A percentile compares a stretch with the other conserved stretches of the same genome.
phyloP scores from a whole-genome alignment of 2,888 invertebrate species.

The Thymelicus sylvestris region DNA sequence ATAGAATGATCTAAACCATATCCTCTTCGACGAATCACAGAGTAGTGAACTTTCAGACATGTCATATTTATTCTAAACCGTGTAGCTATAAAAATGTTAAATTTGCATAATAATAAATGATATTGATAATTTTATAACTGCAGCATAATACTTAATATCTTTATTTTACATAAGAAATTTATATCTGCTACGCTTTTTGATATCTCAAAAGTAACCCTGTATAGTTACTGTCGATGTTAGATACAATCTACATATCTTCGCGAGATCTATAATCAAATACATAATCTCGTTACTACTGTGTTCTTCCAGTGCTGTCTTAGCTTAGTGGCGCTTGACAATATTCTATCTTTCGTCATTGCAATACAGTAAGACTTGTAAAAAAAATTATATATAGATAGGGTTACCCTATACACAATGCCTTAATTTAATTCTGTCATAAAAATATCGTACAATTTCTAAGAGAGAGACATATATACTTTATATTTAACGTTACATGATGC shows the following conservation, averaged over 20 bases:
- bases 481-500: conserved; percentile 45
- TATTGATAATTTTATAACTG: too few relatives aligned
- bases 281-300: conserved; percentile 69
- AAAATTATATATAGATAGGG: conserved; percentile 22
- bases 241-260: conserved; percentile 73
- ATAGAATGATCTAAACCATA: too few relatives aligned
- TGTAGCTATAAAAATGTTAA: too few relatives aligned
- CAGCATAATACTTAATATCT: background rate
- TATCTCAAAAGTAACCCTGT: conserved; percentile 44
- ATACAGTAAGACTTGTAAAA: conserved; percentile 35
- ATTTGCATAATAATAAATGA: too few relatives aligned
- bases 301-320: conserved; percentile 76
- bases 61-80: too few relatives aligned
- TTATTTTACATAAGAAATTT: conserved; percentile 27
- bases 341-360: conserved; percentile 45
- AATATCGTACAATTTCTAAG: conserved; percentile 68
- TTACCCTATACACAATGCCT: conserved; percentile 36
- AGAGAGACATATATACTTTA: conserved; percentile 70
- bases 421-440: conserved; percentile 38
- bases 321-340: conserved; percentile 74
- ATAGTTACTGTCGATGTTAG: conserved; percentile 70
- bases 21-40: too few relatives aligned
- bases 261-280: conserved; percentile 53
- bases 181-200: conserved; percentile 37
- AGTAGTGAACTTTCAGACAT: too few relatives aligned